These are phyloP conservation scores for Cylloceria caligata DNA, from an alignment of 2,888 invertebrate species.

Conservation along the genomic window DNA sequence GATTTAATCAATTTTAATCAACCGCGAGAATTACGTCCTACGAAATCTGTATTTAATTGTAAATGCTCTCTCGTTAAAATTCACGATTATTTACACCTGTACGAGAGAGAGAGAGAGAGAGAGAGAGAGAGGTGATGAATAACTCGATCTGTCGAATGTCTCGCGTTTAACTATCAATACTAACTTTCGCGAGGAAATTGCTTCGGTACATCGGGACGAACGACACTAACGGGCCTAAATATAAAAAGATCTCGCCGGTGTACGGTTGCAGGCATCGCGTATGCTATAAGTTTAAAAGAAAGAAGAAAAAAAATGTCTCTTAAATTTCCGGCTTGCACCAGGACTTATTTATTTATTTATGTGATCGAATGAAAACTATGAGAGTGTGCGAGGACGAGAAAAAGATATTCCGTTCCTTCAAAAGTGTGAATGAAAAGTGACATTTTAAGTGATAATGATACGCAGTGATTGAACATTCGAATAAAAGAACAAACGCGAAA, in stretches of 20 bases:
- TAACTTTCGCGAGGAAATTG: conserved; percentile 20
- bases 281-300: conserved; percentile 34
- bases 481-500: conserved; percentile 40
- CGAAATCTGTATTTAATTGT: conserved; percentile 53
- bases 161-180: conserved; percentile 32
- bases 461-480: conserved; percentile 31
- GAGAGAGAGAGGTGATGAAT: neutral
- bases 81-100: conserved; percentile 11
- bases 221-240: conserved; percentile 49
- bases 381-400: conserved; percentile 26
- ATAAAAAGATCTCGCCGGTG: conserved; percentile 51
- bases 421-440: conserved; percentile 42
- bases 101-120: conserved; percentile 2
- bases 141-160: conserved; percentile 5
- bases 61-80: conserved; percentile 30
- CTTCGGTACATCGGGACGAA: conserved; percentile 51
- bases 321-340: conserved; percentile 55
- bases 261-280: conserved; percentile 45
- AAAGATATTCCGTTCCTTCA: neutral
- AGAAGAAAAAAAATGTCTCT: conserved; percentile 18
- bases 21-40: conserved; percentile 54
- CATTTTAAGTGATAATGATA: conserved; percentile 15
- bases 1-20: conserved; percentile 57
- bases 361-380: conserved; percentile 59
- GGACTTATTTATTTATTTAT: conserved; percentile 70